Evolutionary conservation across 2,888 invertebrate species (phyloP).

Genomic region (Apotomis betuletana): DNA sequence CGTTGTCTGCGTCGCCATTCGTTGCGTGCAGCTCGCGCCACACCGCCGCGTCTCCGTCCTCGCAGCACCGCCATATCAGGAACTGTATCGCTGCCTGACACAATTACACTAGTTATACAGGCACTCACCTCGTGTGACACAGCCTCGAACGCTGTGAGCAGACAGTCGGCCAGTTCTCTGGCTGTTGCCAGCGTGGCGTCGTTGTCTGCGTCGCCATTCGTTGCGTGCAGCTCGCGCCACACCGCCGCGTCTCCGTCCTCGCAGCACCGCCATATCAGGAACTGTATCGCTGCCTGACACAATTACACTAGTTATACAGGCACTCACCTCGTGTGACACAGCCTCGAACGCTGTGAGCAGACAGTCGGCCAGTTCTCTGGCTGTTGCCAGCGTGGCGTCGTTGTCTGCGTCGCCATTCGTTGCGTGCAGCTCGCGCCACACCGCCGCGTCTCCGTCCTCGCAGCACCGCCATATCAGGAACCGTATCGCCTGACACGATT

Average conservation of each 20-base stretch:
- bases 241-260: neutral
- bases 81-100: constrained; percentile 35
- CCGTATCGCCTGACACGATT: constrained; percentile 28
- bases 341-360: neutral
- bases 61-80: constrained; percentile 12
- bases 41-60: neutral
- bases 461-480: constrained; percentile 15
- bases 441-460: neutral
- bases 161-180: constrained; percentile 2
- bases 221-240: constrained; percentile 23
- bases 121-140: neutral
- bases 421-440: constrained; percentile 24
- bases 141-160: neutral
- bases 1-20: neutral
- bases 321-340: neutral
- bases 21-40: constrained; percentile 21
- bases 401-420: neutral
- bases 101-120: neutral
- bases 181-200: neutral
- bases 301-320: neutral
- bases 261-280: constrained; percentile 9
- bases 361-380: constrained; percentile 3
- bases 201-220: neutral
- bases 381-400: neutral
- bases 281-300: constrained; percentile 34